These are phyloP conservation scores for Coturnix japonica DNA, from an alignment of 2,113 vertebrate species.

Conservation along the genomic window DNA sequence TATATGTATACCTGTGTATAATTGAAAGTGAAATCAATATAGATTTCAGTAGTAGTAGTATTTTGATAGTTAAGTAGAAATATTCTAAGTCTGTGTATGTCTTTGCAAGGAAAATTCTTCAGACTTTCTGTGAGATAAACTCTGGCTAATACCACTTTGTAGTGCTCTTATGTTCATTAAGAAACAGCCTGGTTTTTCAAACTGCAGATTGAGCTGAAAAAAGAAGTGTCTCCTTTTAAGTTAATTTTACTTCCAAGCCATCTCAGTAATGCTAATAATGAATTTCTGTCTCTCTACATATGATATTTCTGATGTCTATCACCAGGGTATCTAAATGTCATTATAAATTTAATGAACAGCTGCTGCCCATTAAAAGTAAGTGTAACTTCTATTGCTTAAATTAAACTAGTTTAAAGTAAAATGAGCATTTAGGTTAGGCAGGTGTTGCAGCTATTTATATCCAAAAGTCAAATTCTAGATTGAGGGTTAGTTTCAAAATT, in stretches of 20 bases:
- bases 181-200: neutral
- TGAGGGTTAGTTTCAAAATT: slow-evolving; percentile 24
- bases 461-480: slow-evolving; percentile 47
- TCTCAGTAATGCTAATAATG: slow-evolving; percentile 21
- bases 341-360: slow-evolving; percentile 72
- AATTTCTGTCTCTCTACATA: slow-evolving; percentile 54
- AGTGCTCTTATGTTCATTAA: neutral
- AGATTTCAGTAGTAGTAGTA: neutral
- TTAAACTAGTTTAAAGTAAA: slow-evolving; percentile 73
- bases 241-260: slow-evolving; percentile 41
- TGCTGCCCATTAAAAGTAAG: slow-evolving; percentile 69
- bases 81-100: fast-evolving
- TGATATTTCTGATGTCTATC: slow-evolving; percentile 66
- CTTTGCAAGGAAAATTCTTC: neutral
- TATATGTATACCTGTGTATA: neutral
- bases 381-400: slow-evolving; percentile 68
- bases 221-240: slow-evolving; percentile 15
- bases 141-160: neutral
- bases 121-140: neutral
- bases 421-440: slow-evolving; percentile 68
- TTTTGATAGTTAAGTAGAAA: neutral
- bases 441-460: slow-evolving; percentile 64
- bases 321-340: slow-evolving; percentile 61
- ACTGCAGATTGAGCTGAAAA: slow-evolving; percentile 20
- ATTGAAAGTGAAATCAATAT: neutral